These are phyloP conservation scores for Odontomyia ornata DNA, from an alignment of 2,888 invertebrate genomes.

Conservation along the genomic window DNA sequence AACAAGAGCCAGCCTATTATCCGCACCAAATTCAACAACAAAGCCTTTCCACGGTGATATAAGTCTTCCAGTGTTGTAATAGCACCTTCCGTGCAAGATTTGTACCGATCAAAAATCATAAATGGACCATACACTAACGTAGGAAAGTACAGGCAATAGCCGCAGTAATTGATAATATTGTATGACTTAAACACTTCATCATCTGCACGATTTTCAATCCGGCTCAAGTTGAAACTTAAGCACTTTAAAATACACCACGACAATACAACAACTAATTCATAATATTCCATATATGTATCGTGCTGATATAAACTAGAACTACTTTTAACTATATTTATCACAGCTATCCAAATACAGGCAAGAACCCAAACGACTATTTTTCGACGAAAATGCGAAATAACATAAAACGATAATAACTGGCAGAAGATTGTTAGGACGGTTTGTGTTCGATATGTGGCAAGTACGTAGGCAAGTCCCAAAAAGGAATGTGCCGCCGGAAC, in stretches of 20 bases:
- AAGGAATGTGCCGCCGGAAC: conserved; percentile 54
- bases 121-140: conserved; percentile 87
- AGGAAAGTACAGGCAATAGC: conserved; percentile 85
- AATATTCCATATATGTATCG: conserved; percentile 56
- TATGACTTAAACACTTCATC: conserved; percentile 49
- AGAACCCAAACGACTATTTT: conserved; percentile 57
- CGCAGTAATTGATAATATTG: conserved; percentile 67
- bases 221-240: conserved; percentile 77
- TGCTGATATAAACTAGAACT: conserved; percentile 21
- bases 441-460: conserved; percentile 52
- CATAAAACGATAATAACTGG: conserved; percentile 57
- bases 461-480: conserved; percentile 56
- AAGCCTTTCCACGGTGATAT: conserved; percentile 61
- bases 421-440: conserved; percentile 52
- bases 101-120: conserved; percentile 78
- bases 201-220: conserved; percentile 57
- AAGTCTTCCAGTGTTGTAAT: conserved; percentile 47
- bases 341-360: conserved; percentile 52
- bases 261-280: conserved; percentile 58
- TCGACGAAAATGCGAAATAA: conserved; percentile 50
- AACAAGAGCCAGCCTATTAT: conserved; percentile 75
- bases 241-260: conserved; percentile 80
- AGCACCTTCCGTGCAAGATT: conserved; percentile 59
- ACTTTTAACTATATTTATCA: conserved; percentile 48
- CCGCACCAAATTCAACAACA: conserved; percentile 66